A percentile compares a stretch with the other conserved stretches of the same genome.
Conservation (phyloP, 2,888 invertebrate species). For the Cheilosia grossa region DNA sequence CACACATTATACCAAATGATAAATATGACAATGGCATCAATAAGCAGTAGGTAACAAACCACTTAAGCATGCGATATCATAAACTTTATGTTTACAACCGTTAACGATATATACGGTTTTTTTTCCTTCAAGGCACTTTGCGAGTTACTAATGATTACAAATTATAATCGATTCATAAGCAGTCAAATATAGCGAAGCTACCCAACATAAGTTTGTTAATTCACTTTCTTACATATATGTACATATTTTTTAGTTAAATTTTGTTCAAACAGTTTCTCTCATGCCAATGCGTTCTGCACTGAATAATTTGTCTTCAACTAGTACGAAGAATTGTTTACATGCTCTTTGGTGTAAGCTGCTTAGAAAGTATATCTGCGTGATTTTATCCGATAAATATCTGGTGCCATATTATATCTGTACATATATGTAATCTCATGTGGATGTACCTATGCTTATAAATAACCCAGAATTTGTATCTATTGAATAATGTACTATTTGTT, state of each 20-base stretch:
- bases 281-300: slow-evolving; percentile 54
- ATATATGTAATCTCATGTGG: not conserved
- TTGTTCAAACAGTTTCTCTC: slow-evolving; percentile 27
- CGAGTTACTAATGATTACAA: slow-evolving; percentile 7
- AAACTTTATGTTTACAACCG: not conserved
- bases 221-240: slow-evolving; percentile 41
- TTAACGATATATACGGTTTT: not conserved
- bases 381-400: slow-evolving; percentile 29
- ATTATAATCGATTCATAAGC: not conserved
- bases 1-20: not conserved
- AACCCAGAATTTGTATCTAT: not conserved
- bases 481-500: not conserved
- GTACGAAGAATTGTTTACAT: slow-evolving; percentile 32
- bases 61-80: not conserved
- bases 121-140: not conserved
- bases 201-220: not conserved
- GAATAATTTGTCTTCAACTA: slow-evolving; percentile 50
- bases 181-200: not conserved
- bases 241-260: not conserved
- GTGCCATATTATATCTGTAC: not conserved
- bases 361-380: slow-evolving; percentile 52
- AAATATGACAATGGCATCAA: not conserved
- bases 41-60: not conserved
- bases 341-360: slow-evolving; percentile 21
- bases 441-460: not conserved